Base-by-base conservation (phyloP, 2,888 invertebrate genomes). In the Dryadula phaetusa region DNA sequence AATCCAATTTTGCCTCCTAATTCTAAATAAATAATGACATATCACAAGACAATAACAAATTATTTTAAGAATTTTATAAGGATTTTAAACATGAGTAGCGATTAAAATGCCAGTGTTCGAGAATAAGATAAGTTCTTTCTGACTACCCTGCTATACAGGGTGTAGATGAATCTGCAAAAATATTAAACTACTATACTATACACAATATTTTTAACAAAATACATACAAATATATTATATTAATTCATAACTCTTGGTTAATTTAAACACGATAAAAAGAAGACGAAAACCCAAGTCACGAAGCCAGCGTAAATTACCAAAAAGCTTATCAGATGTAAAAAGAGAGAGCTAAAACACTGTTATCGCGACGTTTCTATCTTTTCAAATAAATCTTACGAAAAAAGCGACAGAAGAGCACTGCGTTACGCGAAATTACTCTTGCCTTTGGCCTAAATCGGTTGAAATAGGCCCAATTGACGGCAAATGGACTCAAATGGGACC, bases 401-500 rank as follows among this genome's bases (percentile, higher is more conserved):
- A 72, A 74, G 46, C 69, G 70, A 70, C 63, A 44, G 64, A 64
- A 49, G 56, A 46, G 42, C 47, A 32, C 47, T 28, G 42, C 66
- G 69, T 77, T 77, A 77, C 76, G 75, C 54, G 61, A 68, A 69
- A 70, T 71, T 72, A 72, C 70, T 67, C 69, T 61, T 60, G 63
- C 37, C 66, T 69, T 65, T 61, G 65, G 65, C 70, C 74, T 74
- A 78, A 81, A 76, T 77, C 73, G 73, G 64, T 64, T 73, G 69
- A 72, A 79, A 79, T 78, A 75, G 71, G 67, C 72, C 58, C 67
- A 70, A 75, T 73, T 74, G 71, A 70, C 67, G 61, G 62, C 58
- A 65, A 71, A 74, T 73, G 75, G 75, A 66, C 76, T 74, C 64
- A 79, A 82, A 82, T 80, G 79, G 78, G 74, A 69, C 74, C 71